These are phyloP conservation scores for Sandelia bainsii DNA, from an alignment of 2,797 vertebrate genomes.

Conservation along the genomic window DNA sequence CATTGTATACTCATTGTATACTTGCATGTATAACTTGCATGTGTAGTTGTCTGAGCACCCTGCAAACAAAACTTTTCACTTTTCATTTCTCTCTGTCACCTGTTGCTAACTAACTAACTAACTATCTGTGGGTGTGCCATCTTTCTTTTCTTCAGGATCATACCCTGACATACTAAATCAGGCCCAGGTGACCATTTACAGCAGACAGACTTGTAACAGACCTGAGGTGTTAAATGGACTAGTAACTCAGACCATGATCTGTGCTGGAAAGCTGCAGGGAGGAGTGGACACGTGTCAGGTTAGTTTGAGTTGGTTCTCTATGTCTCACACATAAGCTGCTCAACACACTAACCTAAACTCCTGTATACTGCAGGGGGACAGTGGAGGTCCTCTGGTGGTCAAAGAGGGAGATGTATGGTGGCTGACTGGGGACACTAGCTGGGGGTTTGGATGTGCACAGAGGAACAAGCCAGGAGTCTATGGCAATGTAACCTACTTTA, in stretches of 20 bases:
- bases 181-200: slow-evolving; percentile 85
- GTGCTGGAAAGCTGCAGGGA: slow-evolving; percentile 88
- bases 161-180: slow-evolving; percentile 64
- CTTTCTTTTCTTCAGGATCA: too few relatives aligned
- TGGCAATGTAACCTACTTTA: slow-evolving; percentile 87
- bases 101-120: too few relatives aligned
- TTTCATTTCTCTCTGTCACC: too few relatives aligned
- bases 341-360: neutral
- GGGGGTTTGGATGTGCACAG: slow-evolving; percentile 90
- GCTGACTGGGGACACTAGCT: slow-evolving; percentile 94
- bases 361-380: slow-evolving; percentile 89
- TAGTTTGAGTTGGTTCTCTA: slow-evolving; percentile 26
- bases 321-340: neutral
- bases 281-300: slow-evolving; percentile 93
- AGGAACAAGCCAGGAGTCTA: slow-evolving; percentile 90
- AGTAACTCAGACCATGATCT: slow-evolving; percentile 89
- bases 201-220: slow-evolving; percentile 81
- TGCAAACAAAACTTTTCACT: too few relatives aligned
- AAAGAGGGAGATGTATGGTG: slow-evolving; percentile 86
- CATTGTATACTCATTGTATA: too few relatives aligned
- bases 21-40: too few relatives aligned
- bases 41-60: too few relatives aligned
- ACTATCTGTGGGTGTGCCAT: too few relatives aligned
- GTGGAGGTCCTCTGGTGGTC: slow-evolving; percentile 92
- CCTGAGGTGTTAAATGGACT: slow-evolving; percentile 73